A percentile compares a stretch with the other conserved stretches of the same genome.
Conservation (phyloP, 2,113 vertebrate genomes). For the Sceloporus undulatus region DNA sequence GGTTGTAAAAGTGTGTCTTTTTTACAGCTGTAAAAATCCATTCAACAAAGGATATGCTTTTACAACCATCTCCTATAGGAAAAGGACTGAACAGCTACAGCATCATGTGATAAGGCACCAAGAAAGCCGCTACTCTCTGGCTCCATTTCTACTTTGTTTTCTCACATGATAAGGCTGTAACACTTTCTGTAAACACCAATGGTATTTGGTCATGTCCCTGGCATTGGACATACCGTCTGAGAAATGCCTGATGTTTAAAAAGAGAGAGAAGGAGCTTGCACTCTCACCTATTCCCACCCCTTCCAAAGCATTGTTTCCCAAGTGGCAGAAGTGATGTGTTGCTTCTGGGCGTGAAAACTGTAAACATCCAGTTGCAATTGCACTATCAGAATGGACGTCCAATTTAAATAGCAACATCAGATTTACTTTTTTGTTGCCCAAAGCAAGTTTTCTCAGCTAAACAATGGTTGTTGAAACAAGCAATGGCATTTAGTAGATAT, state of each 20-base stretch:
- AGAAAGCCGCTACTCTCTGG: too few relatives aligned
- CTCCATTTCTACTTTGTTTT: too few relatives aligned
- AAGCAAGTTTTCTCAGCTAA: conserved; percentile 56
- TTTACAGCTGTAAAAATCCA: too few relatives aligned
- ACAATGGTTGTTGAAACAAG: conserved; percentile 45
- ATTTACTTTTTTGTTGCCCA: conserved; percentile 54
- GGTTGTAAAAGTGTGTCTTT: too few relatives aligned
- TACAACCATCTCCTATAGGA: too few relatives aligned
- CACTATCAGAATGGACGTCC: neutral
- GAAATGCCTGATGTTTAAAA: neutral
- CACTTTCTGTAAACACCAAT: neutral
- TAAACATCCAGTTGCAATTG: conserved; percentile 14
- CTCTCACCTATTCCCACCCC: too few relatives aligned
- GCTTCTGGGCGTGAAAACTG: neutral
- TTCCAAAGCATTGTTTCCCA: neutral
- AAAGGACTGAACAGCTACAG: too few relatives aligned
- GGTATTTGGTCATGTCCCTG: neutral
- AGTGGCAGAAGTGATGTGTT: neutral
- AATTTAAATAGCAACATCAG: neutral
- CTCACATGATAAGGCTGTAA: too few relatives aligned
- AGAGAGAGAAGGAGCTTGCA: too few relatives aligned
- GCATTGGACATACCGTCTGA: neutral
- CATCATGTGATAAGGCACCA: too few relatives aligned
- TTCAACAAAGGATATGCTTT: too few relatives aligned
- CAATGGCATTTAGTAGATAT: conserved; percentile 58